phyloP scores from a whole-genome alignment of 2,797 vertebrate genomes.

The Dermochelys coriacea region DNA sequence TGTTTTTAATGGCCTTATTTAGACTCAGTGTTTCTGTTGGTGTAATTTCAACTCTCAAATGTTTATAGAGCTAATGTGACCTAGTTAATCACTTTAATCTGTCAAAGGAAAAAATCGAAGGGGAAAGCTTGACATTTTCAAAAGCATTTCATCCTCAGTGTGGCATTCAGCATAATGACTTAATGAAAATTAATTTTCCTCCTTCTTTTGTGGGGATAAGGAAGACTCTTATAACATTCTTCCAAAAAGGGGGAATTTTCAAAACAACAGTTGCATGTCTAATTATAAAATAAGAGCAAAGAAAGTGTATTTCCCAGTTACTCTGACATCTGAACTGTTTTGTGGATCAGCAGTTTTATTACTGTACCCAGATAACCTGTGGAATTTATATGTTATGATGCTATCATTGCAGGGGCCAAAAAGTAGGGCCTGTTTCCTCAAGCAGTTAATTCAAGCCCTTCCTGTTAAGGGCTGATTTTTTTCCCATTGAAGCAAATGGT shows the following conservation, averaged over 20 bases:
- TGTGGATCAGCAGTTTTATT: slow-evolving; percentile 1
- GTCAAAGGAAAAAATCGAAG: slow-evolving; percentile 6
- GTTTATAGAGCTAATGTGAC: neutral
- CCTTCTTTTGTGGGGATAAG: neutral
- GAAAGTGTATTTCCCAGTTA: neutral
- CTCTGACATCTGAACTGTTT: neutral
- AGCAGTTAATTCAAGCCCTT: neutral
- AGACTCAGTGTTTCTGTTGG: neutral
- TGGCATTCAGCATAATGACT: neutral
- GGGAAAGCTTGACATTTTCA: neutral
- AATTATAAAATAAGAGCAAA: slow-evolving; percentile 15
- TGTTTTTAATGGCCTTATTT: neutral
- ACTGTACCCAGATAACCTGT: neutral
- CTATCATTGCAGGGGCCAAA: neutral
- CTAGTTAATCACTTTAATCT: slow-evolving; percentile 4
- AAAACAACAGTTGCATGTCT: neutral
- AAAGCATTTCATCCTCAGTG: neutral
- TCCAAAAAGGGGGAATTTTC: neutral
- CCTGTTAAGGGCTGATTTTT: neutral
- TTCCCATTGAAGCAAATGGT: neutral
- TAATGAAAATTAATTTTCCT: neutral
- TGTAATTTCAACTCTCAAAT: slow-evolving; percentile 16
- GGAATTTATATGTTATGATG: slow-evolving; percentile 18
- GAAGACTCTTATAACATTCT: neutral
- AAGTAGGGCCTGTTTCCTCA: neutral